Conservation (phyloP, 2,113 vertebrate species). For the Muntiacus muntjak region DNA sequence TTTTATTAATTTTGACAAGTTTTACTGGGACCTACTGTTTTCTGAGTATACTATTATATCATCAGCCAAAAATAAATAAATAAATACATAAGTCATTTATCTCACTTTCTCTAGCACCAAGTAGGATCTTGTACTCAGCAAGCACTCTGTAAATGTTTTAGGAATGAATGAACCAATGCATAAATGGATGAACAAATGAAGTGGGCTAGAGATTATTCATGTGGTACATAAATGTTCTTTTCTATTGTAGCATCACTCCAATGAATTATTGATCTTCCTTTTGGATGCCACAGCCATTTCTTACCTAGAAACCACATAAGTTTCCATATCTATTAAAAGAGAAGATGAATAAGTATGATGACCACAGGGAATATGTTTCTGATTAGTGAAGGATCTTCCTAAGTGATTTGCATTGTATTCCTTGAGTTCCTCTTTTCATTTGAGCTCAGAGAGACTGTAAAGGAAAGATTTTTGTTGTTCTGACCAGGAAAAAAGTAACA, state of each 20-base stretch:
- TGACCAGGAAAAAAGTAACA: not conserved
- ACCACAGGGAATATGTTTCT: not conserved
- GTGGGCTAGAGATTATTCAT: not conserved
- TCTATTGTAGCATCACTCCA: not conserved
- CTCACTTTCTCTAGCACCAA: not conserved
- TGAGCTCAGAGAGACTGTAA: not conserved
- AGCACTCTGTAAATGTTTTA: not conserved
- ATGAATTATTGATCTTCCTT: not conserved
- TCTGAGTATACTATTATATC: not conserved
- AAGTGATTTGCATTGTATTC: not conserved
- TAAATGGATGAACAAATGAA: not conserved
- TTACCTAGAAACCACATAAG: not conserved
- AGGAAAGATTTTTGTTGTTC: not conserved
- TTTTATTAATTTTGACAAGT: constrained; percentile 14
- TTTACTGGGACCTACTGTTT: not conserved
- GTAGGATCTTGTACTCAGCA: not conserved
- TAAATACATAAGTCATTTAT: not conserved
- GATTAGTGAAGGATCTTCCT: not conserved
- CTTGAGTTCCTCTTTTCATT: constrained; percentile 3
- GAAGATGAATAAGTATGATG: not conserved
- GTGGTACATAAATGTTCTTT: not conserved
- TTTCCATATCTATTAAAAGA: not conserved
- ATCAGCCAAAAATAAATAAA: not conserved
- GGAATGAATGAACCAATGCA: not conserved
- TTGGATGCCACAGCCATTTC: not conserved